phyloP scores from a whole-genome alignment of 2,888 invertebrate genomes.

The Apamea anceps region DNA sequence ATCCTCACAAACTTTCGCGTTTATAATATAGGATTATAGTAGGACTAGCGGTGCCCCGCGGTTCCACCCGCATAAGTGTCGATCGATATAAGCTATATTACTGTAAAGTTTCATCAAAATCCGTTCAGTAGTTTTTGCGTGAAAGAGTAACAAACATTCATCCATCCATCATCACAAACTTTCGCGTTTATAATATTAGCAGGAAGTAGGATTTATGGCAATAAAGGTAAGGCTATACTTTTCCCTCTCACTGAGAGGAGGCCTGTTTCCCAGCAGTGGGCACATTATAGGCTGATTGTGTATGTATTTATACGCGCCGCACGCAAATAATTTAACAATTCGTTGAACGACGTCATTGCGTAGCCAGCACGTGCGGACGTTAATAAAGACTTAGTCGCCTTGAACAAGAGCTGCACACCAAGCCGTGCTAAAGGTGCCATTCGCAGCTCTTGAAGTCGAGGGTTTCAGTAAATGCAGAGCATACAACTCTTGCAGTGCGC shows the following conservation, averaged over 20 bases:
- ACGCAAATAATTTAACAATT: background rate
- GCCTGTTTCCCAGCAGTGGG: background rate
- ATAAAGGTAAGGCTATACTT: background rate
- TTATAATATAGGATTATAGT: too few relatives aligned
- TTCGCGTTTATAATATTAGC: too few relatives aligned
- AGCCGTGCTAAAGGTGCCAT: too few relatives aligned
- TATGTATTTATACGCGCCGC: background rate
- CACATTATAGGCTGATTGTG: background rate
- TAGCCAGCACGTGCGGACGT: background rate
- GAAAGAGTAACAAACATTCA: too few relatives aligned
- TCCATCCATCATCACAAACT: too few relatives aligned
- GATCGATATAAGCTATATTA: too few relatives aligned
- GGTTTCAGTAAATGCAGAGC: background rate
- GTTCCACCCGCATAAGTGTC: too few relatives aligned
- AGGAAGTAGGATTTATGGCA: background rate
- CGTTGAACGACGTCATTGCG: background rate
- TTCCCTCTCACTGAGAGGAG: background rate
- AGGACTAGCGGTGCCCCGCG: too few relatives aligned
- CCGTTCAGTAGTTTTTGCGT: too few relatives aligned
- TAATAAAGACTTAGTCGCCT: background rate
- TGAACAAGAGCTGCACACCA: background rate
- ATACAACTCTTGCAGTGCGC: background rate
- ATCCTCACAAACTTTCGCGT: too few relatives aligned
- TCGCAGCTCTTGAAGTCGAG: too few relatives aligned
- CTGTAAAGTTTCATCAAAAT: too few relatives aligned